Base-by-base conservation (phyloP, 2,113 vertebrate genomes). In the Etia nguti region DNA sequence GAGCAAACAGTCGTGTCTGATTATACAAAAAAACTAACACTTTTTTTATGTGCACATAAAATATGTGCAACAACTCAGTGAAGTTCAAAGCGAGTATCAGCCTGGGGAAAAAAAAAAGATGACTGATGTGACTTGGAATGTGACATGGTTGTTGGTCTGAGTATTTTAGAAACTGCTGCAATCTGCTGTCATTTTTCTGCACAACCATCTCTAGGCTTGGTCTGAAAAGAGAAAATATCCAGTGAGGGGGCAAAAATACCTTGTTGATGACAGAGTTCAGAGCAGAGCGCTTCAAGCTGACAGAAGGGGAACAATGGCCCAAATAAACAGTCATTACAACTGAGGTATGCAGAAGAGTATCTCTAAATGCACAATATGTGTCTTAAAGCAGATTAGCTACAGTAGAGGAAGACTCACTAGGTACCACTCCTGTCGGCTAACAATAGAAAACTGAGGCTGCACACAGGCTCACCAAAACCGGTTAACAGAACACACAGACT, bases 51-150 rank as follows among this genome's bases (percentile, higher is more conserved):
- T 70, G 12, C 38, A 70, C 57, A 18, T 60, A 60, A 60, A 60
- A 20, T 34, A 16, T 2, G 59, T 34, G 5, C 38, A 70, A n/a
- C 38, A 70, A 41, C 12, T 68, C 20, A 68, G 20, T 65, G 11
- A 24, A 43, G 12, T 43, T 70, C 36, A 43, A 70, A 22, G 8
- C 13, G 2, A 22, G 20, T 6, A 22, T 22, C 20, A 8, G 10
- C 6, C 1, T 29, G 10, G 10, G 18, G 18, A 4, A 8, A 1
- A 13, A 10, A n/a, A n/a, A 36, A 46, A 50, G 18, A 1, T 1
- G n/a, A 24, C 4, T 43, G 12, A 46, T 10, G 38, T 15, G 48
- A 50, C 48, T 20, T 50, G 12, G 48, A 4, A 10, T 8, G 50
- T 73, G 68, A 18, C 41, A 29, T 26, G 6, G 68, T 16, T 48